Evolutionary conservation across 2,113 vertebrate species (phyloP).

Genomic region (Vanacampus margaritifer): DNA sequence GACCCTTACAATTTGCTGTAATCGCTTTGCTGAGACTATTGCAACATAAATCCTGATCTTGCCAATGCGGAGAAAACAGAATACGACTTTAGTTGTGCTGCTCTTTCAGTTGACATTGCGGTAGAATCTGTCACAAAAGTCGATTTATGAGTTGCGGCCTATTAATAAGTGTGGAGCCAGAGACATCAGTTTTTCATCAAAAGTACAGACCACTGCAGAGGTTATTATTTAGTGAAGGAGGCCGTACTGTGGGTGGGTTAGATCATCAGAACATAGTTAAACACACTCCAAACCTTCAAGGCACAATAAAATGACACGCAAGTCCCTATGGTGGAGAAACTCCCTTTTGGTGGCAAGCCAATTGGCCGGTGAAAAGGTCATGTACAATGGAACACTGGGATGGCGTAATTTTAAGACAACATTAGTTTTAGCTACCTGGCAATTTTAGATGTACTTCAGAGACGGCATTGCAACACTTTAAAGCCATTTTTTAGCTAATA

Average conservation of each 20-base stretch:
- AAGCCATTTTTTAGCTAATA: neutral
- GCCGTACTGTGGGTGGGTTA: slow-evolving; percentile 8
- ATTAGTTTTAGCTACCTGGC: slow-evolving; percentile 8
- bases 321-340: slow-evolving; percentile 3
- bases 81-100: neutral
- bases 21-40: slow-evolving; percentile 1
- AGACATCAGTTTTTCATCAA: slow-evolving; percentile 7
- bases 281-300: slow-evolving; percentile 5
- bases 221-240: slow-evolving; percentile 4
- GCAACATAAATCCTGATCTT: neutral
- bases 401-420: slow-evolving; percentile 6
- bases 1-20: slow-evolving; percentile 1
- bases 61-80: neutral
- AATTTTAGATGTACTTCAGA: neutral
- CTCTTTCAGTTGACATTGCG: neutral
- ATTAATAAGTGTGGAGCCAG: slow-evolving; percentile 11
- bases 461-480: neutral
- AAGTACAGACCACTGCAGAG: slow-evolving; percentile 6
- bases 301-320: slow-evolving; percentile 1
- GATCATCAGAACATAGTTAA: slow-evolving; percentile 7
- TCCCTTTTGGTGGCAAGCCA: slow-evolving; percentile 6
- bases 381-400: neutral
- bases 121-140: slow-evolving; percentile 3
- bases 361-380: slow-evolving; percentile 3
- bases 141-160: slow-evolving; percentile 1